These are phyloP conservation scores for Cyclargus thomasi DNA, from an alignment of 1,140 invertebrate species.

Conservation along the genomic window DNA sequence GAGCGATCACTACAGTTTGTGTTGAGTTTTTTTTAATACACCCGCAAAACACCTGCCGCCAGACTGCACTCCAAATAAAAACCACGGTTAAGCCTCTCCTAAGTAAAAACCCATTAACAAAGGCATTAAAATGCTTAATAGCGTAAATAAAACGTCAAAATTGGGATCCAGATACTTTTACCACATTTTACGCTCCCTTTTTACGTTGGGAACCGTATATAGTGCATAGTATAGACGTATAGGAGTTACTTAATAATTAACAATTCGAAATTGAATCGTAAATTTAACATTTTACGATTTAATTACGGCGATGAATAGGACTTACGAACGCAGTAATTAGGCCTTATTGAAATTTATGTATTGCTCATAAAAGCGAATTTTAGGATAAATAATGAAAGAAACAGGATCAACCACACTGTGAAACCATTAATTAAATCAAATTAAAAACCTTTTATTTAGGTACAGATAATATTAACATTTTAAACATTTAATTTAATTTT, in stretches of 20 bases:
- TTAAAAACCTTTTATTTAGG: no score
- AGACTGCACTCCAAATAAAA: constrained; percentile 34
- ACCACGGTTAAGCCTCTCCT: constrained; percentile 41
- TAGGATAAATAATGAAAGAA: not conserved
- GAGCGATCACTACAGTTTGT: constrained; percentile 31
- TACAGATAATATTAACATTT: no score
- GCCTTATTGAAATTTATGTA: constrained; percentile 9
- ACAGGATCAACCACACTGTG: not conserved
- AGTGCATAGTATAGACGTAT: not conserved
- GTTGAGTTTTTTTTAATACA: constrained; percentile 19
- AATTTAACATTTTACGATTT: constrained; percentile 15
- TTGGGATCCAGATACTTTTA: not conserved
- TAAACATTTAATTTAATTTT: no score
- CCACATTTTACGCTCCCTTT: not conserved
- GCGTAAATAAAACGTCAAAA: constrained; percentile 39
- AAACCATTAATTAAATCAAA: not conserved
- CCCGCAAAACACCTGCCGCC: constrained; percentile 35
- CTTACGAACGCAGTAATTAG: constrained; percentile 15
- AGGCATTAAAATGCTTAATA: constrained; percentile 45
- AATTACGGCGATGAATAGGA: constrained; percentile 13
- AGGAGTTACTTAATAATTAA: constrained; percentile 8
- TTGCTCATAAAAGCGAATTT: not conserved
- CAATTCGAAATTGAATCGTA: constrained; percentile 10
- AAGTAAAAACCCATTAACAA: constrained; percentile 55
- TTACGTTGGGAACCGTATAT: not conserved